Base-by-base conservation (phyloP, 2,113 vertebrate genomes). In the Silurus asotus region DNA sequence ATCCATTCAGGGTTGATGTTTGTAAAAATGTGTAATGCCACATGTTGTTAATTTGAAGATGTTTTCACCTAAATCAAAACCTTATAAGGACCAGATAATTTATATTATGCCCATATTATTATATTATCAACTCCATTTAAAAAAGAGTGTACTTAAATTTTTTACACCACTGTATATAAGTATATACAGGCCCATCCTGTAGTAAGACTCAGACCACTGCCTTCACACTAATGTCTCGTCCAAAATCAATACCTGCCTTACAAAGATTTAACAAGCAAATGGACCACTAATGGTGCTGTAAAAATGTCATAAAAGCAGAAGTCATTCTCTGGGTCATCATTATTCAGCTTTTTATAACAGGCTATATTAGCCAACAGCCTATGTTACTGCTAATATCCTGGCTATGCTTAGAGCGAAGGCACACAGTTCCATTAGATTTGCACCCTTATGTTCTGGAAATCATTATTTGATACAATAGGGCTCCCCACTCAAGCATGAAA, bases 191-290 rank as follows among this genome's bases (percentile, higher is more conserved):
- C 14, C 64, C 6, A 23, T 64, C 61, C 61, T 25, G 5, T 13
- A 14, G 37, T 48, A 20, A 8, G n/a, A 53, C 65, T 72, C 62
- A 84, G 87, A 89, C 88, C 89, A 84, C 78, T 69, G 59, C 28
- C 59, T 70, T 82, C 23, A 61, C 64, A 56, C 55, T 61, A 83
- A 84, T 25, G 81, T 69, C 75, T 87, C 4, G 25, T 79, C 37
- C 59, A 49, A 37, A 20, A 78, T 80, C n/a, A 58, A 70, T 72
- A 61, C 86, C 72, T 64, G 19, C n/a, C 37, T n/a, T 61, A 72
- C 64, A 45, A 56, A 77, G 28, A 67, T 77, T 76, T 69, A 64
- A 78, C 72, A 83, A 77, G 61, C 61, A 62, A 77, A 67, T 25
- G 51, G 81, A 81, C 75, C 77, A 69, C 70, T 76, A 25, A 5